phyloP scores from a whole-genome alignment of 2,888 invertebrate genomes.

The Drosophila buzzatii region DNA sequence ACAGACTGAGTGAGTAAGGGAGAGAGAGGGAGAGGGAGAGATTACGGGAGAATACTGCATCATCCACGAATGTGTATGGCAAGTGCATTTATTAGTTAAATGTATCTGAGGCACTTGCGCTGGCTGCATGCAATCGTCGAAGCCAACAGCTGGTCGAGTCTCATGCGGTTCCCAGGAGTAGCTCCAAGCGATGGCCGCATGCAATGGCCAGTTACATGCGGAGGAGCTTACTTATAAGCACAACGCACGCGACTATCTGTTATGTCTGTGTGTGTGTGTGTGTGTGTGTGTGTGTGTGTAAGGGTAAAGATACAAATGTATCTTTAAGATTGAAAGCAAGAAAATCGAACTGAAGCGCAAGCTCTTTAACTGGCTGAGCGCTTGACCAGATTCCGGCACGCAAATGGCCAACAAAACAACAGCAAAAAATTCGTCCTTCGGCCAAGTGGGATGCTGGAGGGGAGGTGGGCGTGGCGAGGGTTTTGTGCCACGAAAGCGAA shows the following conservation, averaged over 20 bases:
- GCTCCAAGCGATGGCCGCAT: conserved; percentile 20
- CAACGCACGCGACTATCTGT: conserved; percentile 65
- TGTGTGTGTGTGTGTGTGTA: conserved; percentile 14
- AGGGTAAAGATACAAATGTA: conserved; percentile 10
- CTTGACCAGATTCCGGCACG: conserved; percentile 23
- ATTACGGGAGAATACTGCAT: background rate
- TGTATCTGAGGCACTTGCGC: conserved; percentile 26
- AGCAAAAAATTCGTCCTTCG: conserved; percentile 18
- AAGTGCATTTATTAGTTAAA: conserved; percentile 48
- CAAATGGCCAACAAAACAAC: conserved; percentile 36
- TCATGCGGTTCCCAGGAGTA: conserved; percentile 29
- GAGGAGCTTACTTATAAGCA: conserved; percentile 52
- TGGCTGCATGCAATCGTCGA: conserved; percentile 51
- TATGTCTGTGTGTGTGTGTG: conserved; percentile 16
- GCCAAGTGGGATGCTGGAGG: too few species aligned
- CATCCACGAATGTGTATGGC: conserved; percentile 26
- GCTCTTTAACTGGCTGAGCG: conserved; percentile 26
- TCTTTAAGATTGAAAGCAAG: conserved; percentile 39
- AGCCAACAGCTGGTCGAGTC: conserved; percentile 48
- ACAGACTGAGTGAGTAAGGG: background rate
- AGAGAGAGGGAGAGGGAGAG: background rate
- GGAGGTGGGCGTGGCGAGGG: background rate
- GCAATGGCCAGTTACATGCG: conserved; percentile 27
- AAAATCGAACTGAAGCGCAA: background rate
- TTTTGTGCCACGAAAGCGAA: conserved; percentile 9